phyloP scores from a whole-genome alignment of 2,888 invertebrate species.

The Exocentrus adspersus region DNA sequence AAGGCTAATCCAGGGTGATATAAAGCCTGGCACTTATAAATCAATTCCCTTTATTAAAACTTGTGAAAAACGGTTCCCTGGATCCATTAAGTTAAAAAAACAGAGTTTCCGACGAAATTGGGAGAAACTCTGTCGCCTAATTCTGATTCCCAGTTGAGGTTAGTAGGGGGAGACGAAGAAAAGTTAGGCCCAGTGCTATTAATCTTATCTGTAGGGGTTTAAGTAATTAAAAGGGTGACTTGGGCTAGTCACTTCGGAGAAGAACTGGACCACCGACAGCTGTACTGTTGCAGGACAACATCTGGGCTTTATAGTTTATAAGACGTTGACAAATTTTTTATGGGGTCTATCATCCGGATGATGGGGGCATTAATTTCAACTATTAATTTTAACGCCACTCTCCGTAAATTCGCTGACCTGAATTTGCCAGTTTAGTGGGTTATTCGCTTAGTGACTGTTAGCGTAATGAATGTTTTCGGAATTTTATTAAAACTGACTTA shows the following conservation, averaged over 20 bases:
- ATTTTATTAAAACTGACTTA: no score
- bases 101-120: constrained; percentile 1
- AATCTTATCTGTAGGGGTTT: constrained; percentile 27
- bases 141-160: constrained; percentile 12
- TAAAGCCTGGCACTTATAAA: background rate
- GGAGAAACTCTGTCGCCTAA: constrained; percentile 11
- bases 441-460: no score
- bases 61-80: background rate
- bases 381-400: background rate
- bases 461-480: no score
- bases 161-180: constrained; percentile 10
- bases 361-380: constrained; percentile 13
- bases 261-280: constrained; percentile 30
- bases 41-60: constrained; percentile 1
- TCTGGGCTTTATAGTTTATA: constrained; percentile 31
- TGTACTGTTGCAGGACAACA: constrained; percentile 33
- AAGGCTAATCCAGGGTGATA: background rate
- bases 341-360: constrained; percentile 21
- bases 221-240: constrained; percentile 32
- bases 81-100: constrained; percentile 15
- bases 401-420: no score
- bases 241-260: constrained; percentile 25
- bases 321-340: constrained; percentile 25
- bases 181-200: constrained; percentile 10
- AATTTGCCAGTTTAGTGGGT: no score